Evolutionary conservation across 2,888 invertebrate genomes (phyloP).

Genomic region (Siphlonurus alternatus): DNA sequence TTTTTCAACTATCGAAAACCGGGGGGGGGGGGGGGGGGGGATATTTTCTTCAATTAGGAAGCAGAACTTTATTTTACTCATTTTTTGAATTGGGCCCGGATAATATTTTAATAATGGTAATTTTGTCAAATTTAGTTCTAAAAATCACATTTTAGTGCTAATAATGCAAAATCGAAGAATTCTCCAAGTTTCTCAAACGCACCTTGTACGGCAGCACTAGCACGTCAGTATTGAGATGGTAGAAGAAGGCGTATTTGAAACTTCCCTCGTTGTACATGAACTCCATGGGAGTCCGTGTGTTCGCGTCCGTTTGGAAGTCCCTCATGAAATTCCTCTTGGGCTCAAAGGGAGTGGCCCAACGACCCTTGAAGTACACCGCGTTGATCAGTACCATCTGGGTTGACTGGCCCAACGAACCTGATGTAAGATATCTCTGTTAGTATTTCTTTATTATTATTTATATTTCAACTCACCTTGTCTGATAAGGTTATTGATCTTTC

Average conservation of each 20-base stretch:
- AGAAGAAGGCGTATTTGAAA: neutral
- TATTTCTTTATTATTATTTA: too few relatives aligned
- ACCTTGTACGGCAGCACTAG: neutral
- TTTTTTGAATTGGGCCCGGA: too few relatives aligned
- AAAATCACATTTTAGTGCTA: too few relatives aligned
- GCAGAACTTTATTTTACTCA: too few relatives aligned
- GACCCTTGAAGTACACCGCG: conserved; percentile 73
- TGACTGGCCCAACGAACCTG: conserved; percentile 32
- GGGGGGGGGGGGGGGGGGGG: too few relatives aligned
- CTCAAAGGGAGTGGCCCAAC: conserved; percentile 53
- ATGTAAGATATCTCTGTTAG: conserved; percentile 6
- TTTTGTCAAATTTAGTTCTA: too few relatives aligned
- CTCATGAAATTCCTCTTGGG: conserved; percentile 31
- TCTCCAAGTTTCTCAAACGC: too few relatives aligned
- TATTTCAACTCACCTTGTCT: conserved; percentile 29
- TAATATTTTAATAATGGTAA: too few relatives aligned
- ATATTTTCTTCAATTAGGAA: too few relatives aligned
- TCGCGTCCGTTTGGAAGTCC: neutral
- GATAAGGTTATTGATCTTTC: conserved; percentile 65
- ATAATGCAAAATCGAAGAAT: too few relatives aligned
- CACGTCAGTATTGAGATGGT: neutral
- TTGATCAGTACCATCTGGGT: conserved; percentile 62
- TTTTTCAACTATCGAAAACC: too few relatives aligned
- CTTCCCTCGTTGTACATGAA: neutral
- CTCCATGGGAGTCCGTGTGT: neutral